Evolutionary conservation across 2,888 invertebrate species (phyloP), one percentile per base, ranked within the genome.

Genomic region (Ornithoptera alexandrae): DNA sequence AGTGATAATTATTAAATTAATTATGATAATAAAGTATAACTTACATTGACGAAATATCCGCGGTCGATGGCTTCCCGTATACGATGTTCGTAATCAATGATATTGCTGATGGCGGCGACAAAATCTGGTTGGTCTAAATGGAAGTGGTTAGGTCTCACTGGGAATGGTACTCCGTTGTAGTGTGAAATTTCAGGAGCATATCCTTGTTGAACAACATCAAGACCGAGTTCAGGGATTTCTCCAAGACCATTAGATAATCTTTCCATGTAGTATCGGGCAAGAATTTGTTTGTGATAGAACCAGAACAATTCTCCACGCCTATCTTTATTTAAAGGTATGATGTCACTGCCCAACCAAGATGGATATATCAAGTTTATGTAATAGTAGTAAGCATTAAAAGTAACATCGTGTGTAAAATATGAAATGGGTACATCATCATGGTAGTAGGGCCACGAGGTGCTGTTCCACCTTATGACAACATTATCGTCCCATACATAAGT

Each of bases 401-500:
- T 94, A 68, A 95, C 87, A 82, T 97, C 97, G 79, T 96, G 95
- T 20, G 95, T 95, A 89, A 94, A 96, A 87, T 97, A 97, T 46
- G 93, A 87, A 61, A 97, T 75, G 17, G 92, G 84, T 69, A 93
- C 92, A 72, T 95, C 95, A 2, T 93, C 86, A 30, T 71, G 64
- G 73, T 93, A 85, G 75, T 91, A 88, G 67, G 93, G 93, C 89
- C 93, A 92, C 17, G 93, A 91, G 17, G 95, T 94, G 77, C 94
- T 93, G 84, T 96, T 96, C 76, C 94, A 93, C 70, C 92, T 90
- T 69, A 95, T 93, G n/a, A 93, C 91, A 70, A 94, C 88, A 76
- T 90, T 86, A 53, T 93, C 86, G 66, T 92, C 84, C 89, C 90
- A 81, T 63, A 84, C 72, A 73, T 81, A 88, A 18, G 88, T 85